Evolutionary conservation across 2,888 invertebrate species (phyloP).

Genomic region (Drosophila merina): DNA sequence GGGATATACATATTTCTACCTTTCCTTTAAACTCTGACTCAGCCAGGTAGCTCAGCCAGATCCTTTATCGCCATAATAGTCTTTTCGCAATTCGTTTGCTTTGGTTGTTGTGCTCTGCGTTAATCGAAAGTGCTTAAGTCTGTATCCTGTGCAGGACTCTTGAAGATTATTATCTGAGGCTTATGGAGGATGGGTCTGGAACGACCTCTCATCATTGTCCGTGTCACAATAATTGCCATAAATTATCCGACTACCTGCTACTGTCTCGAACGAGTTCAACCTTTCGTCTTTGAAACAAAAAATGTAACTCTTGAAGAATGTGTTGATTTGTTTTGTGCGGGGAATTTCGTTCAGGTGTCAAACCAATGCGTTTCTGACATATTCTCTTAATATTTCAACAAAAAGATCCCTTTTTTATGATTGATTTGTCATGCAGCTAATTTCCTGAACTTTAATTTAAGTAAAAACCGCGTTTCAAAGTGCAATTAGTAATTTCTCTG

Average conservation of each 20-base stretch:
- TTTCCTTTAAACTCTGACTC: conserved; percentile 17
- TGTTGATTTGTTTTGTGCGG: conserved; percentile 21
- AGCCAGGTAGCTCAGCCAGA: conserved; percentile 48
- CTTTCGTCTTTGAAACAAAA: conserved; percentile 21
- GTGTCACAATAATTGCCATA: conserved; percentile 76
- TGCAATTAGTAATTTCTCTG: too few species aligned
- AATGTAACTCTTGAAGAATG: conserved; percentile 21
- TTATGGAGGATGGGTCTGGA: conserved; percentile 22
- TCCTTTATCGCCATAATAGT: conserved; percentile 56
- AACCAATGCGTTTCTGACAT: conserved; percentile 38
- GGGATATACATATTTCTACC: conserved; percentile 3
- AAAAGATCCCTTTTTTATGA: not conserved
- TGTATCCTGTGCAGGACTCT: conserved; percentile 55
- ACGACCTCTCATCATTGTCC: conserved; percentile 38
- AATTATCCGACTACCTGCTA: conserved; percentile 69
- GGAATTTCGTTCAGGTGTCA: conserved; percentile 54
- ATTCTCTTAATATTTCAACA: not conserved
- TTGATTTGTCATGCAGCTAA: too few species aligned
- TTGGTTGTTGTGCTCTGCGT: conserved; percentile 44
- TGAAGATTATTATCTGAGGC: conserved; percentile 47
- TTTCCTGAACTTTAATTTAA: too few species aligned
- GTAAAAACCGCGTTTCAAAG: too few species aligned
- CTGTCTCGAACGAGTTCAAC: conserved; percentile 34
- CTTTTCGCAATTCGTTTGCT: conserved; percentile 50
- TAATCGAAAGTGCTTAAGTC: conserved; percentile 62